phyloP scores from a whole-genome alignment of 2,888 invertebrate genomes.

The Phyto melanocephala region DNA sequence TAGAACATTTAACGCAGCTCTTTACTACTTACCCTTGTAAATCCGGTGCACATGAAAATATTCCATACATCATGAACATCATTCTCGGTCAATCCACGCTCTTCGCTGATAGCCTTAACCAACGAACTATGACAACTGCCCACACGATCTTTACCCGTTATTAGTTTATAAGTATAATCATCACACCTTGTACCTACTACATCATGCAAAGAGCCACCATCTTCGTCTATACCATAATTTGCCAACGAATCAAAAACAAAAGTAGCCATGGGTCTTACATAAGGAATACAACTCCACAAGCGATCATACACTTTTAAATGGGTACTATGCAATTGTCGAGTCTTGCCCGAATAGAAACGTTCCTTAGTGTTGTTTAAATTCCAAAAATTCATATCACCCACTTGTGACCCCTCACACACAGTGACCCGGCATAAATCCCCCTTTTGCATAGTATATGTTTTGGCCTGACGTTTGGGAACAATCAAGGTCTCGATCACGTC shows the following conservation, averaged over 20 bases:
- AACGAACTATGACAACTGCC: conserved; percentile 79
- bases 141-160: conserved; percentile 78
- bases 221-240: conserved; percentile 79
- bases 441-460: conserved; percentile 78
- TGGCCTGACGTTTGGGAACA: conserved; percentile 77
- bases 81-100: conserved; percentile 77
- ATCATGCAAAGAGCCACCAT: conserved; percentile 79
- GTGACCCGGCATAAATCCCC: conserved; percentile 79
- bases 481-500: conserved; percentile 72
- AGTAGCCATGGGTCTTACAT: conserved; percentile 79
- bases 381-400: conserved; percentile 80
- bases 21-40: conserved; percentile 73
- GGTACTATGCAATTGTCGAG: conserved; percentile 79
- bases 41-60: conserved; percentile 80
- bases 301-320: conserved; percentile 79
- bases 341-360: conserved; percentile 79
- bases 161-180: conserved; percentile 79
- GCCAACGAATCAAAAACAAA: conserved; percentile 79
- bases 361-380: conserved; percentile 79
- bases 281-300: conserved; percentile 79
- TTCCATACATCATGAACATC: conserved; percentile 81
- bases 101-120: conserved; percentile 76
- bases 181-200: conserved; percentile 80
- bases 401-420: conserved; percentile 79
- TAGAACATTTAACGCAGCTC: neutral